Percentiles rank a stretch among this genome's conserved stretches.
Conservation (phyloP, 1,140 invertebrate species). For the Eulimnadia texana region DNA sequence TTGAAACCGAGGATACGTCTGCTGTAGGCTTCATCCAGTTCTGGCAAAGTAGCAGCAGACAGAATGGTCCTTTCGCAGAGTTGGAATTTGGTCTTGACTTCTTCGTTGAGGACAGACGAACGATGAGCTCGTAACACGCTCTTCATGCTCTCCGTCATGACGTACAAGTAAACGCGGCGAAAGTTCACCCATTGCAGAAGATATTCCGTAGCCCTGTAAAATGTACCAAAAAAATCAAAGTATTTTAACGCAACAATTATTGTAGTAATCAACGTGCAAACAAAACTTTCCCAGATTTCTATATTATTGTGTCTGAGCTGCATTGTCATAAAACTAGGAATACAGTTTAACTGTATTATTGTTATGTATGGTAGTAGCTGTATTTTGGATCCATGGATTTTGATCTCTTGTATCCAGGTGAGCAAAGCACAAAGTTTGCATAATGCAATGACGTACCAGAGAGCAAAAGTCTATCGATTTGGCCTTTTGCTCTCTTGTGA, state of each 20-base stretch:
- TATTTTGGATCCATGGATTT: too few relatives aligned
- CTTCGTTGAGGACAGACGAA: slow-evolving; percentile 52
- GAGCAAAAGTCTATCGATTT: too few relatives aligned
- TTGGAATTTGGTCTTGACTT: slow-evolving; percentile 45
- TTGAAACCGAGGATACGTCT: slow-evolving; percentile 59
- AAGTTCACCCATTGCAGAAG: slow-evolving; percentile 75
- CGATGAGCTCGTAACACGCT: slow-evolving; percentile 65
- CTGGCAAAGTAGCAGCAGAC: slow-evolving; percentile 64
- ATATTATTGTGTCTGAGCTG: too few relatives aligned
- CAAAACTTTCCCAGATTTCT: too few relatives aligned
- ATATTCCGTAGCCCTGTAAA: slow-evolving; percentile 52
- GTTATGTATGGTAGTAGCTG: too few relatives aligned
- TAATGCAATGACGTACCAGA: too few relatives aligned
- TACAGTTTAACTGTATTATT: too few relatives aligned
- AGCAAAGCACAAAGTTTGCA: too few relatives aligned
- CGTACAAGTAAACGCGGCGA: slow-evolving; percentile 71
- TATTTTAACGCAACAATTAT: not conserved
- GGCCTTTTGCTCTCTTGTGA: too few relatives aligned
- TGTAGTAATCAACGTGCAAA: not conserved
- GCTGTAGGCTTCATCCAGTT: slow-evolving; percentile 74
- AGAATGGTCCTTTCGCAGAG: slow-evolving; percentile 66
- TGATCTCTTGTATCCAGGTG: too few relatives aligned
- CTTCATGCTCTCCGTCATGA: slow-evolving; percentile 82
- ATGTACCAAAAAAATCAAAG: slow-evolving; percentile 20
- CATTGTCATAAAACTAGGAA: too few relatives aligned